Evolutionary conservation across 2,888 invertebrate genomes (phyloP), one percentile per base, ranked within the genome.

Genomic region (Neoaliturus tenellus): DNA sequence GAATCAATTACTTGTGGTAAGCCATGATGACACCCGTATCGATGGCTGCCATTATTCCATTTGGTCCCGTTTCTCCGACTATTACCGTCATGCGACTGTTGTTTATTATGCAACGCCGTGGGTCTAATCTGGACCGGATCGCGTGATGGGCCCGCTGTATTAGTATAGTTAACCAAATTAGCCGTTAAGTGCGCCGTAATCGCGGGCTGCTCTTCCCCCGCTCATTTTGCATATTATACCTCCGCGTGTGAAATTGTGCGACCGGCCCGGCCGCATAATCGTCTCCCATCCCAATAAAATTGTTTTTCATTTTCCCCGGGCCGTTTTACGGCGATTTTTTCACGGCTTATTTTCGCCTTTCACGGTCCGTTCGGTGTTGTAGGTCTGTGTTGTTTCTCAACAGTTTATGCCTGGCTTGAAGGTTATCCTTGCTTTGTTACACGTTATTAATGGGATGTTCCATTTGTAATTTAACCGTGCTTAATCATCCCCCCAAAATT

Each of bases 121-220:
- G 71, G 39, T 71, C 39, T 71, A 69, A 71, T 71, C 73, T 75
- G 44, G 73, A 44, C 73, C n/a, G 41, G 33, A 20, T 71, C n/a
- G 71, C 71, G 71, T 71, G 71, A 23, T 39, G 73, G 69, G 69
- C 69, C 69, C 39, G 69, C n/a, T n/a, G 69, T 69, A 69, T 69
- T 69, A 69, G 69, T 75, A 44, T 75, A 44, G 73, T 75, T 75
- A 44, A 44, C 44, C 41, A 75, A 75, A 75, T 75, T 75, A 75
- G 73, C 73, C 73, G 73, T 75, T 75, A 75, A 75, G 73, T 75
- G 73, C 23, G 44, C 44, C 28, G 73, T 75, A 75, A 75, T 75
- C 73, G 73, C 73, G n/a, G 33, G 39, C 35, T 28, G 39, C 73
- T 75, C 73, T 75, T 75, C 73, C 69, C 39, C 28, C 41, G 44